Percentiles rank a stretch among this genome's conserved stretches.
Conservation (phyloP, 2,888 invertebrate species). For the Apamea monoglypha region DNA sequence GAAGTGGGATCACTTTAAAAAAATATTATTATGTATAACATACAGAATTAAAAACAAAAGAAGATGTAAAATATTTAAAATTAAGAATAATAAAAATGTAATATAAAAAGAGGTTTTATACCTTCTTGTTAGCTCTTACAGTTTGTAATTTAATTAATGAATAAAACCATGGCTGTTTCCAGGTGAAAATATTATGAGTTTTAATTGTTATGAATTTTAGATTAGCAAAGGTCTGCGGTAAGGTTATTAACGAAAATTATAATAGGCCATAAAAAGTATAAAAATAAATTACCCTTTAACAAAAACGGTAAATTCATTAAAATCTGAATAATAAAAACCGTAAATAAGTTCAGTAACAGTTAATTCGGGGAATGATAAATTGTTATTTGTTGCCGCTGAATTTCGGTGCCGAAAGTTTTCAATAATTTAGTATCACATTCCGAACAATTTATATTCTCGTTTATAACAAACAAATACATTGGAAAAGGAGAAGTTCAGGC, state of each 20-base stretch:
- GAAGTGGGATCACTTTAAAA: no score
- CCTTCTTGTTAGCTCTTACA: neutral
- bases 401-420: constrained; percentile 54
- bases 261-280: constrained; percentile 25
- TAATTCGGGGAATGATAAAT: constrained; percentile 58
- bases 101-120: neutral
- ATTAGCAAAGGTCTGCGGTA: constrained; percentile 5
- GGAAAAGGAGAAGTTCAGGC: constrained; percentile 23
- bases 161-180: neutral
- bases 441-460: constrained; percentile 53
- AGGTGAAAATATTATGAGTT: neutral
- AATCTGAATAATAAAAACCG: constrained; percentile 51
- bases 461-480: constrained; percentile 41
- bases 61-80: neutral
- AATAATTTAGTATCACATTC: constrained; percentile 56
- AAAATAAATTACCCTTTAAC: constrained; percentile 45
- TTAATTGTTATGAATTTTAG: neutral
- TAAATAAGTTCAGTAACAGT: constrained; percentile 52
- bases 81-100: neutral
- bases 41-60: no score
- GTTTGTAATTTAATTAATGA: neutral
- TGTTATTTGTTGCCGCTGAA: constrained; percentile 55
- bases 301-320: constrained; percentile 53
- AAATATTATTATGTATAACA: no score
- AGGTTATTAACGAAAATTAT: constrained; percentile 7